Evolutionary conservation across 2,888 invertebrate species (phyloP), one percentile per base, ranked within the genome.

Genomic region (Dicyrtomina minuta): DNA sequence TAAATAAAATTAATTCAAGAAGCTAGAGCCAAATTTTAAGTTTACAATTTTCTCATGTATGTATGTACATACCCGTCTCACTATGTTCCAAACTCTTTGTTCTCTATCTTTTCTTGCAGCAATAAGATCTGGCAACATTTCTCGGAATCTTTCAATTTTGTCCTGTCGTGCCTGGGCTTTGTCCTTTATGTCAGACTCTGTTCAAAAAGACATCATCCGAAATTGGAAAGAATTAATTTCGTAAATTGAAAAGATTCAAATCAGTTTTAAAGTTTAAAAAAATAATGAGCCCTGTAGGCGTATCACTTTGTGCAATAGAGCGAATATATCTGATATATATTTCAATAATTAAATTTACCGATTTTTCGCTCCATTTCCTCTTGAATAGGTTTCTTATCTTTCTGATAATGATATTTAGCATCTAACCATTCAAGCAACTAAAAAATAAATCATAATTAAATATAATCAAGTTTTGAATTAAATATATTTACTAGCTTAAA

Each of bases 381-480:
- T 20, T 66, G 58, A 27, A 62, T 46, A 3, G 55, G 43, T 17
- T 68, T n/a, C 24, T 70, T 58, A 12, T 66, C 62, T 26, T 68
- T 68, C 26, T 70, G 60, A 24, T 41, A 73, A 8, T 70, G 70
- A 24, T 61, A 72, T 33, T 74, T 74, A 15, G 71, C 68, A 39
- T 73, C 62, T 20, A 74, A 60, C 74, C 74, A 74, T 62, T 74
- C 72, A 49, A 71, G 15, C 17, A 67, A 17, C 64, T 60, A 44
- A 20, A 27, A 60, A 24, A 27, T 44, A 64, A 44, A 43, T 8
- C 27, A 24, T 15, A 60, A 15, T 66, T 24, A 22, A 33, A 44
- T 33, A 33, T 2, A 22, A 27, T 66, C 10, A 56, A 26, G 55
- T 22, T 17, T 59, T 17, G 8, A 33, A 33, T n/a, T n/a, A n/a